Percentiles rank a stretch among this genome's conserved stretches.
These are phyloP conservation scores for Holocentrus rufus DNA, from an alignment of 2,797 vertebrate genomes.

Conservation along the genomic window DNA sequence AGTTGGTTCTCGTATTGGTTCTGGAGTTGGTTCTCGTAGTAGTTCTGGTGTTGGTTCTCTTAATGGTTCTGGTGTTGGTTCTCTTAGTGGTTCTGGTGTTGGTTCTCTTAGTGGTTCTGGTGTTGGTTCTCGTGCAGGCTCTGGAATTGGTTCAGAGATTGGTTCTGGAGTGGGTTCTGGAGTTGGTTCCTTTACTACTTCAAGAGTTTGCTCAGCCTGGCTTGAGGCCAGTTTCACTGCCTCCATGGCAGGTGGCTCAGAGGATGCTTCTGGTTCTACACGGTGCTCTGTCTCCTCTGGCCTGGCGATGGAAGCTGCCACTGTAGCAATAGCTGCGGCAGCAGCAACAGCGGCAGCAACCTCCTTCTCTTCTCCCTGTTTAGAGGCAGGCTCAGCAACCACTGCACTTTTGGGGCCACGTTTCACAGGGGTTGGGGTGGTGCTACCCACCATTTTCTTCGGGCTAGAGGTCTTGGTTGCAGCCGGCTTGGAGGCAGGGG, in stretches of 20 bases:
- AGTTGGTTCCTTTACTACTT: slow-evolving; percentile 29
- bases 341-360: slow-evolving; percentile 53
- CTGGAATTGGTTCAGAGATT: neutral
- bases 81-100: slow-evolving; percentile 3
- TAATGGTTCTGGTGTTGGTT: slow-evolving; percentile 11
- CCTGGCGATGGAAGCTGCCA: neutral
- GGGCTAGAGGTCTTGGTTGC: slow-evolving; percentile 75
- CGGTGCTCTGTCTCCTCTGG: slow-evolving; percentile 42
- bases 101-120: neutral
- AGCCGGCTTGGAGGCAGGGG: slow-evolving; percentile 65
- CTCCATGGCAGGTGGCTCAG: slow-evolving; percentile 18
- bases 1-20: slow-evolving; percentile 15
- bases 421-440: slow-evolving; percentile 82
- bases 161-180: slow-evolving; percentile 15
- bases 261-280: slow-evolving; percentile 15
- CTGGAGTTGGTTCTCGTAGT: neutral
- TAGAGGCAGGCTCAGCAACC: slow-evolving; percentile 44
- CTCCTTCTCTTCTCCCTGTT: slow-evolving; percentile 45
- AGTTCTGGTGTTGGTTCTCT: slow-evolving; percentile 42
- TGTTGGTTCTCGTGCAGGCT: neutral
- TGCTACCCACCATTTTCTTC: slow-evolving; percentile 83
- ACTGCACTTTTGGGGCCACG: slow-evolving; percentile 75
- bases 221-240: slow-evolving; percentile 9
- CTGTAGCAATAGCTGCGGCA: slow-evolving; percentile 41
- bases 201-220: neutral